A percentile compares a stretch with the other conserved stretches of the same genome.
phyloP scores from a whole-genome alignment of 92 coral and sea anemone genomes.

The Anthopleura xanthogrammica region DNA sequence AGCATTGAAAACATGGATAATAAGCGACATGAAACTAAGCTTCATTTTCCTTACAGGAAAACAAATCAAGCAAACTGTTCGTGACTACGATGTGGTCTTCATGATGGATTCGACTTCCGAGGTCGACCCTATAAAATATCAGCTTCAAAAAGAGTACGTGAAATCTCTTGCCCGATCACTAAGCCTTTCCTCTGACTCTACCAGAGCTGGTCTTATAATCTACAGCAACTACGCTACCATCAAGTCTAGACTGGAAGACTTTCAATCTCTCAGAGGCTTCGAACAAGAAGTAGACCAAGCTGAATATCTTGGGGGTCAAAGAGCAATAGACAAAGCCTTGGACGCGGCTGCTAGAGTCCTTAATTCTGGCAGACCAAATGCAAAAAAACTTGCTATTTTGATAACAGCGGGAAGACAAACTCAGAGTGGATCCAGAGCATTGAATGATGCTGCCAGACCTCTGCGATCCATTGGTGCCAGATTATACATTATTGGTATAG shows the following conservation, averaged over 20 bases:
- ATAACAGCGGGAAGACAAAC: constrained; percentile 68
- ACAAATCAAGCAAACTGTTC: constrained; percentile 7
- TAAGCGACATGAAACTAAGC: background rate
- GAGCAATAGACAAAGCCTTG: constrained; percentile 73
- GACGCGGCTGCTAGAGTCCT: constrained; percentile 49
- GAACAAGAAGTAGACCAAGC: constrained; percentile 55
- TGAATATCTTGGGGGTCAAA: constrained; percentile 45
- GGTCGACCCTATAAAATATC: constrained; percentile 28
- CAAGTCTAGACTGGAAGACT: constrained; percentile 45
- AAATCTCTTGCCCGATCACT: constrained; percentile 56
- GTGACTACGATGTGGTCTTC: constrained; percentile 54
- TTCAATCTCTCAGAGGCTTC: constrained; percentile 41
- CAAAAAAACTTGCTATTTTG: constrained; percentile 64
- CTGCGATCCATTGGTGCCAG: constrained; percentile 63
- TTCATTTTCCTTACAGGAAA: background rate
- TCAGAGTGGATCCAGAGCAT: constrained; percentile 45
- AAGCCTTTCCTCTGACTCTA: constrained; percentile 49
- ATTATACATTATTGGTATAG: constrained; percentile 73
- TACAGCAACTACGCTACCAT: constrained; percentile 53
- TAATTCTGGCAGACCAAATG: constrained; percentile 49
- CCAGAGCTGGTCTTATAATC: constrained; percentile 57
- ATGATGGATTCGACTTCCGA: constrained; percentile 54
- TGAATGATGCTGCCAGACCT: constrained; percentile 56
- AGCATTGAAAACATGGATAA: too few relatives aligned
- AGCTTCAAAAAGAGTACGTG: constrained; percentile 58